A percentile compares a stretch with the other conserved stretches of the same genome.
phyloP scores from a whole-genome alignment of 2,797 vertebrate species.

The Sparidentex hasta region DNA sequence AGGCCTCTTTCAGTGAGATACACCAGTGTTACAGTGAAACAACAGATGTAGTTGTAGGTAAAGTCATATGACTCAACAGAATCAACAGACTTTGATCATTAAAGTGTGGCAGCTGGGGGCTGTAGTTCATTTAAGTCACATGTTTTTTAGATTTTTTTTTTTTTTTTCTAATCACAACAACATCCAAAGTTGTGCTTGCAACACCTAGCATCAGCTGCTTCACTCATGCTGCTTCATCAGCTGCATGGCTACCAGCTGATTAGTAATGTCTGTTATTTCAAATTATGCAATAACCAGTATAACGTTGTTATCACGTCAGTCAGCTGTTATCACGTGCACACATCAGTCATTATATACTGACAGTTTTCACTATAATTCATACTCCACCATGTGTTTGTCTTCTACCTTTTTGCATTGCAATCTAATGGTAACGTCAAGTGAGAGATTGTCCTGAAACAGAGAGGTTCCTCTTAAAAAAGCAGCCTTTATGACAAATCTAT shows the following conservation, averaged over 20 bases:
- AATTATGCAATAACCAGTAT: no score
- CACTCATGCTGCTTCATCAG: not conserved
- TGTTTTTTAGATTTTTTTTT: no score
- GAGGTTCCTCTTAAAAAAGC: no score
- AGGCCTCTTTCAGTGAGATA: not conserved
- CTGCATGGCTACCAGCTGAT: not conserved
- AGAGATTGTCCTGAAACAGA: not conserved
- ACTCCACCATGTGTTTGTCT: no score
- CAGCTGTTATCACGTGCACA: not conserved
- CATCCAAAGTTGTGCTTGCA: not conserved
- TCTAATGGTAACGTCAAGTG: not conserved
- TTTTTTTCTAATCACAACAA: not conserved
- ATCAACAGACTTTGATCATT: not conserved
- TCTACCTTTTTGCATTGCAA: no score
- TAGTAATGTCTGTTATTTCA: not conserved
- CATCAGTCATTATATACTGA: not conserved
- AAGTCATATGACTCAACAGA: not conserved
- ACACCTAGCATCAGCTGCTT: no score
- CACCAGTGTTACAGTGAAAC: not conserved
- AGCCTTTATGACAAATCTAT: not conserved
- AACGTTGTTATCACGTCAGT: no score
- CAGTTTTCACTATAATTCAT: not conserved
- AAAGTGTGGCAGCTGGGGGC: not conserved
- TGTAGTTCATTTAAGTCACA: not conserved
- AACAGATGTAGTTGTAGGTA: not conserved